Base-by-base conservation (phyloP, 2,888 invertebrate genomes). In the Chorisops tibialis region DNA sequence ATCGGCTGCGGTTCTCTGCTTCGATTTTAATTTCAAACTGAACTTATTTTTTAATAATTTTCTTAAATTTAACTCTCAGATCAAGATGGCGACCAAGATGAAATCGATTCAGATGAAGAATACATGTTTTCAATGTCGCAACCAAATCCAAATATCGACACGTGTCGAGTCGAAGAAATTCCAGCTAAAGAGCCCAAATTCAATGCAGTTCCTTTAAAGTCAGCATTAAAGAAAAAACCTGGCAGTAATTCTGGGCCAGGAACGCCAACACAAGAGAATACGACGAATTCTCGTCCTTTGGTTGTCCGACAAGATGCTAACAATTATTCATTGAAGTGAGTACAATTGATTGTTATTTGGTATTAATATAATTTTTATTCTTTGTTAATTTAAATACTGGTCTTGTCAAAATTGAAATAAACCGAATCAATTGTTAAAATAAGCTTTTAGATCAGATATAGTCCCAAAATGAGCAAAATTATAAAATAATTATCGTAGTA, bases 181-280 rank as follows among this genome's bases (percentile, higher is more conserved):
- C 93, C 93, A 69, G 93, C 94, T 63, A 93, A 93, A 80, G 93
- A 94, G 82, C 94, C 93, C 43, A 87, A 88, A 73, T 89, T 92
- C 79, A 89, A 92, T 80, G 93, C 93, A 68, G 87, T 93, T 82
- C 94, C 94, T 67, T 85, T 93, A 65, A 95, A 95, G 79, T 93
- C 93, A 56, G 95, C 94, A 67, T 82, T 95, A 69, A 95, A 95
- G 82, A 94, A 92, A 79, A 87, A 90, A 74, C 74, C 77, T 43
- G 78, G 79, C 39, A 58, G 59, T 4, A 83, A 84, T 65, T 84
- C 85, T 69, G 84, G 84, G 3, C 82, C 88, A 59, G 89, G 87
- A 38, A 91, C 91, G 63, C 87, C 87, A 60, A 87, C 87, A 58
- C 87, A 87, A 73, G 88, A 88, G 72, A 81, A 82, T 71, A 69